phyloP scores from a whole-genome alignment of 2,888 invertebrate genomes.

The Sussaba pulchella region DNA sequence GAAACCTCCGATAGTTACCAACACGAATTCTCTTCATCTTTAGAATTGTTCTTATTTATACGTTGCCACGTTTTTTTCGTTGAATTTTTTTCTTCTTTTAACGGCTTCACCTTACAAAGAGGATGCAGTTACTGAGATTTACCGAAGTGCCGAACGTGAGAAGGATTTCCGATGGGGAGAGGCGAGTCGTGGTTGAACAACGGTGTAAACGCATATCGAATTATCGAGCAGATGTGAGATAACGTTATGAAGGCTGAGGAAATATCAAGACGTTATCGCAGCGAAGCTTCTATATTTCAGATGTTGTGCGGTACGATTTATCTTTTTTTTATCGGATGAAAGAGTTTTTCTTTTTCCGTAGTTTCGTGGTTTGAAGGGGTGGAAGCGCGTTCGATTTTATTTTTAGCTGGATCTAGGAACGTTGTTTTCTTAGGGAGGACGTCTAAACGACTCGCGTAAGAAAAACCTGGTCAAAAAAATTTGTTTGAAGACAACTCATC shows the following conservation, averaged over 20 bases:
- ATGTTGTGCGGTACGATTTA: not conserved
- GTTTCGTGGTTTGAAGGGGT: no score
- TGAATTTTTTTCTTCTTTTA: constrained; percentile 18
- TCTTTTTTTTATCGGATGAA: no score
- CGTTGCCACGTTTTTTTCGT: constrained; percentile 1
- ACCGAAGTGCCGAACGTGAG: constrained; percentile 58
- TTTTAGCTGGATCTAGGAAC: no score
- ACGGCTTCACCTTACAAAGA: not conserved
- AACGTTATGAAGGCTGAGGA: constrained; percentile 15
- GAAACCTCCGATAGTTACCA: constrained; percentile 48
- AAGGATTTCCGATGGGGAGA: constrained; percentile 24
- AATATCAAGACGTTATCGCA: not conserved
- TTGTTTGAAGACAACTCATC: no score
- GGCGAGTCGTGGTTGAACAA: constrained; percentile 25
- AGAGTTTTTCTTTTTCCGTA: no score
- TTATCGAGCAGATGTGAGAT: constrained; percentile 42
- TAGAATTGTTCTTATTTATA: constrained; percentile 44
- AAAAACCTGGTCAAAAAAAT: no score
- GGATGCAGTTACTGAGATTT: constrained; percentile 57
- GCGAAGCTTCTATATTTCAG: not conserved
- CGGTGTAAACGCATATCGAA: constrained; percentile 38
- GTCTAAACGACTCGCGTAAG: no score
- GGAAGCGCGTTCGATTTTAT: no score
- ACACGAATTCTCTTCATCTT: constrained; percentile 20
- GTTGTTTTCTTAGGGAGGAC: no score